phyloP scores from a whole-genome alignment of 2,888 invertebrate species.

The Ophion slaviceki region DNA sequence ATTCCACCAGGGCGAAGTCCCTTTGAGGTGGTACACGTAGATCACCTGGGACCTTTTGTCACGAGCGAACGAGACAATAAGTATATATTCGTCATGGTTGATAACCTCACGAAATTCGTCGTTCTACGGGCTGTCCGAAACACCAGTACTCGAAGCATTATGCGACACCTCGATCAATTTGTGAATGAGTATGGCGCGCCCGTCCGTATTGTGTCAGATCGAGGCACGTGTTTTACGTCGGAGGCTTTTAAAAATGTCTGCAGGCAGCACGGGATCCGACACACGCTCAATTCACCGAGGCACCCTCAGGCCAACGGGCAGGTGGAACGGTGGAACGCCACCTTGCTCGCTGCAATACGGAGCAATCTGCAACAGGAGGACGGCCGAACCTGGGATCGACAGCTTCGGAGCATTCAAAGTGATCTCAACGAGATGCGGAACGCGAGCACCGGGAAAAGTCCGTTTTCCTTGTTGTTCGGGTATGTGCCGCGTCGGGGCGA shows the following conservation, averaged over 20 bases:
- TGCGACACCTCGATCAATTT: conserved; percentile 52
- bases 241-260: conserved; percentile 30
- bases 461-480: no score
- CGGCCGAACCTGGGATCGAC: conserved; percentile 60
- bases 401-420: conserved; percentile 36
- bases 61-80: conserved; percentile 53
- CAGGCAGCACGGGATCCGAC: conserved; percentile 38
- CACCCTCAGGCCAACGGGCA: conserved; percentile 68
- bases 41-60: conserved; percentile 55
- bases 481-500: no score
- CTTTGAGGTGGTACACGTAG: conserved; percentile 17
- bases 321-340: conserved; percentile 37
- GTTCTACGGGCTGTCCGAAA: conserved; percentile 9
- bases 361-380: conserved; percentile 38
- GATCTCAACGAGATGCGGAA: neutral
- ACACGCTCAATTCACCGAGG: neutral
- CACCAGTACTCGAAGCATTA: neutral
- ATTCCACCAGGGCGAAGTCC: conserved; percentile 31
- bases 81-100: conserved; percentile 61
- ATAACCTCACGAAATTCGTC: conserved; percentile 41
- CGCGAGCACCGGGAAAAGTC: neutral
- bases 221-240: conserved; percentile 59
- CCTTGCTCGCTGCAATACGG: conserved; percentile 52
- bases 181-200: conserved; percentile 62
- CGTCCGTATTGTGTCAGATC: conserved; percentile 61